Evolutionary conservation across 2,113 vertebrate species (phyloP), one percentile per base, ranked within the genome.

Genomic region (Nematolebias whitei): DNA sequence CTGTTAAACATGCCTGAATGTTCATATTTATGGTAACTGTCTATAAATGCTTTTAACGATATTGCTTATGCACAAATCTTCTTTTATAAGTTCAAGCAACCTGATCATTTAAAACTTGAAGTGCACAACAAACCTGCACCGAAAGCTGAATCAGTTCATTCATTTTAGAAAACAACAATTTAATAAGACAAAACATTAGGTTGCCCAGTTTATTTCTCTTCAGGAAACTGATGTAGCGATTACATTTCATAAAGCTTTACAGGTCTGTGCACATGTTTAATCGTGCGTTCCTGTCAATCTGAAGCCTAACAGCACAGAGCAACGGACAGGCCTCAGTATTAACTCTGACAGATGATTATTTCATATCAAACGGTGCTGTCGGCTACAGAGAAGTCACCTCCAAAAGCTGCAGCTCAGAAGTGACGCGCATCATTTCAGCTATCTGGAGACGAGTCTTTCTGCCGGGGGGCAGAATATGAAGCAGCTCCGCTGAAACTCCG

Each of bases 291-390:
- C 19, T 68, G 72, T 79, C 79, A 71, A 10, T 71, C 70, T 22
- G 41, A 35, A 15, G 68, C 56, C 74, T 38, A 12, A 9, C 48
- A 4, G 67, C 51, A 22, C 12, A 24, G 57, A 64, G 41, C 43
- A 43, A 73, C 76, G 52, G 67, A 65, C 79, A 53, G 76, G 63
- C 59, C 35, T 0, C 18, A 19, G 39, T n/a, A 80, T 83, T 32
- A 5, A 61, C 26, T 63, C 44, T 83, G 80, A 80, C 80, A 64
- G 57, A 63, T 63, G 61, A 80, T 85, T 60, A 71, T 48, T 58
- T 74, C 54, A 19, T 45, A 35, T 1, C 14, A 49, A n/a, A n/a
- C 23, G 11, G 3, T 16, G 38, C 41, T 48, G 68, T 64, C 48
- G 59, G 58, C 39, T 24, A 4, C 50, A 20, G 39, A 40, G 4